Conservation (phyloP, 2,888 invertebrate species). For the Campoplex capitator region DNA sequence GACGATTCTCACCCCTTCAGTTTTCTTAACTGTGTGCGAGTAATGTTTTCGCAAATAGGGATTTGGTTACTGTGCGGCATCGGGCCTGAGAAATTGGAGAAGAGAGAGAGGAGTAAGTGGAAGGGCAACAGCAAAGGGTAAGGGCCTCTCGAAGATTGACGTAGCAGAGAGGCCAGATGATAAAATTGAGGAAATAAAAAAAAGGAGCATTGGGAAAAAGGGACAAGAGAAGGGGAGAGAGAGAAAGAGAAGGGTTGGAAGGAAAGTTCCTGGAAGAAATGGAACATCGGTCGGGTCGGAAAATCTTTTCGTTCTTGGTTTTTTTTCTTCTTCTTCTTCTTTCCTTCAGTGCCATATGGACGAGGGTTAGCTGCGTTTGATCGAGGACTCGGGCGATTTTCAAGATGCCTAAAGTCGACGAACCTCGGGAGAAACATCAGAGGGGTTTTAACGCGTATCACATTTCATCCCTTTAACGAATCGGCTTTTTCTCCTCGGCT, state of each 20-base stretch:
- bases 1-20: neutral
- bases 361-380: slow-evolving; percentile 65
- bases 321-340: neutral
- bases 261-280: slow-evolving; percentile 23
- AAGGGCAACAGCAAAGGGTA: slow-evolving; percentile 12
- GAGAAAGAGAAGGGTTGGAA: slow-evolving; percentile 47
- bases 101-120: neutral
- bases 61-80: slow-evolving; percentile 23
- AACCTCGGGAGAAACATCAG: slow-evolving; percentile 52
- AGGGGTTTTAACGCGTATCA: slow-evolving; percentile 37
- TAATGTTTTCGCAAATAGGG: slow-evolving; percentile 8
- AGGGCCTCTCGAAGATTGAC: neutral
- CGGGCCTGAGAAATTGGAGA: neutral
- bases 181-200: neutral
- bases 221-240: slow-evolving; percentile 38
- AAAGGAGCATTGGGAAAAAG: neutral
- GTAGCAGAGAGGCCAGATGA: neutral
- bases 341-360: slow-evolving; percentile 44
- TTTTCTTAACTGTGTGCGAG: neutral
- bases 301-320: slow-evolving; percentile 41
- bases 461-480: slow-evolving; percentile 27
- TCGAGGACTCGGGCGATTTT: slow-evolving; percentile 62
- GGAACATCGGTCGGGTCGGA: slow-evolving; percentile 19
- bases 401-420: slow-evolving; percentile 48
- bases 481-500: slow-evolving; percentile 11